Evolutionary conservation across 64 coral and sea anemone genomes (phyloP).

Genomic region (Anthopleura sola): DNA sequence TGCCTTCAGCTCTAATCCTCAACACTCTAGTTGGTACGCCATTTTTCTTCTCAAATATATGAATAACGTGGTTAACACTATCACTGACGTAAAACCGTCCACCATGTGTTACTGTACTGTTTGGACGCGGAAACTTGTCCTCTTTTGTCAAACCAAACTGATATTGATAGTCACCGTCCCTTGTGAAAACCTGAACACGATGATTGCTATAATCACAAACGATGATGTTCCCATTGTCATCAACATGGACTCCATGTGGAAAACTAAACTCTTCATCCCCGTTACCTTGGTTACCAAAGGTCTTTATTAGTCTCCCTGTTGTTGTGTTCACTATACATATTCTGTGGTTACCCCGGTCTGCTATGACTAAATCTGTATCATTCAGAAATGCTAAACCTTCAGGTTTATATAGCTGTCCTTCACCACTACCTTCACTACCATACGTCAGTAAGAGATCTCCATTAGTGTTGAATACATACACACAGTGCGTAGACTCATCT

Average conservation of each 20-base stretch:
- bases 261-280: background rate
- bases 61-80: background rate
- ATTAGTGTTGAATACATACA: slow-evolving; percentile 2
- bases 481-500: background rate
- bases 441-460: slow-evolving; percentile 17
- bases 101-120: background rate
- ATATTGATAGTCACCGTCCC: background rate
- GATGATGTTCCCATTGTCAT: background rate
- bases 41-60: background rate
- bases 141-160: slow-evolving; percentile 19
- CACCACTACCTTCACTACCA: slow-evolving; percentile 8
- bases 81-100: background rate
- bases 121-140: background rate
- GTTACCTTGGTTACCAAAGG: slow-evolving; percentile 4
- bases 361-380: slow-evolving; percentile 10
- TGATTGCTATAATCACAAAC: background rate
- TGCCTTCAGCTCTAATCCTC: background rate
- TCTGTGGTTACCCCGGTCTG: background rate
- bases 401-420: background rate
- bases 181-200: slow-evolving; percentile 21
- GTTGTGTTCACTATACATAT: slow-evolving; percentile 12
- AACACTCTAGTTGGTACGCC: background rate
- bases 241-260: background rate
- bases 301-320: background rate
- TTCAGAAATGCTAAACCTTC: slow-evolving; percentile 2